Percentiles rank a stretch among this genome's conserved stretches.
Evolutionary conservation across 2,888 invertebrate species (phyloP).

Genomic region (Antheraea yamamai): DNA sequence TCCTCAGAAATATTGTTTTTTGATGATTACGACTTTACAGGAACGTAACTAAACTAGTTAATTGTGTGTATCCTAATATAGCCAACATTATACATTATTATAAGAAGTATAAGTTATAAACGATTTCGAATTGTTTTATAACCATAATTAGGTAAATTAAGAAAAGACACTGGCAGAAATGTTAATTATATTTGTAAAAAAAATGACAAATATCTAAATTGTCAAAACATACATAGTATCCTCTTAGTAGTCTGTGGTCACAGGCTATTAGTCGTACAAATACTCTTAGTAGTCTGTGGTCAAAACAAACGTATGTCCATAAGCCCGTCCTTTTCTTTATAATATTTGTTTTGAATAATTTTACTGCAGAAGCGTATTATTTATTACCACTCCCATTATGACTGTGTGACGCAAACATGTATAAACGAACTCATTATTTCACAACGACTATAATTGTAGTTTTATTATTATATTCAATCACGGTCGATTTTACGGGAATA

Average conservation of each 20-base stretch:
- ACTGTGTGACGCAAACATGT: constrained; percentile 60
- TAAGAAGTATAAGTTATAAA: not conserved
- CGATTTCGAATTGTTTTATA: not conserved
- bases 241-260: no score
- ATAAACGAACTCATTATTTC: constrained; percentile 60
- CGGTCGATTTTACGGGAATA: constrained; percentile 63
- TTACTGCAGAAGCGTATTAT: constrained; percentile 21
- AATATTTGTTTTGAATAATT: constrained; percentile 32
- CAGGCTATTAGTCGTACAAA: no score
- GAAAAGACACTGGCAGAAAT: not conserved
- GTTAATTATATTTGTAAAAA: not conserved
- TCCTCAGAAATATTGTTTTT: no score
- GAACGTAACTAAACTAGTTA: no score
- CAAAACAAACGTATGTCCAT: constrained; percentile 38
- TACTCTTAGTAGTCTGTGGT: no score
- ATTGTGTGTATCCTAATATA: no score
- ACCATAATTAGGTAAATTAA: not conserved
- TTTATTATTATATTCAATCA: constrained; percentile 61
- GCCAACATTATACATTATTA: no score
- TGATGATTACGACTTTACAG: no score
- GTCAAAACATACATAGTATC: no score
- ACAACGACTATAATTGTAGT: constrained; percentile 61
- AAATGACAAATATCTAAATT: not conserved
- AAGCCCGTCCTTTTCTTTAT: constrained; percentile 27
- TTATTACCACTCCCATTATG: constrained; percentile 43